Evolutionary conservation across 2,888 invertebrate genomes (phyloP), one percentile per base, ranked within the genome.

Genomic region (Tipula confusa): DNA sequence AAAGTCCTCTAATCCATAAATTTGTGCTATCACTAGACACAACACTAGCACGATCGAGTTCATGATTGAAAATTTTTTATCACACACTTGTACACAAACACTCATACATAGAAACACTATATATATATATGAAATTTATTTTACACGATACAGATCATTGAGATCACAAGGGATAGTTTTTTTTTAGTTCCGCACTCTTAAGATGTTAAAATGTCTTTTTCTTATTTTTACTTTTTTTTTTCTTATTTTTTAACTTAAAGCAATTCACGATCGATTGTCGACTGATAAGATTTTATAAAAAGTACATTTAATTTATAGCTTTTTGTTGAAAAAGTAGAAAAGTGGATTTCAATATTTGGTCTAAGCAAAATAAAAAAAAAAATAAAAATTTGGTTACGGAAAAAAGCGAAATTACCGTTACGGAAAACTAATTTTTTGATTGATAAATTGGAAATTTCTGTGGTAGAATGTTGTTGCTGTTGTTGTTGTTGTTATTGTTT

Each of bases 401-500:
- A 24, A 24, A 64, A 64, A 64, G 64, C 64, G 64, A 64, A 64
- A 64, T 64, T 64, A 64, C 64, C 64, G 64, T 64, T 64, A 64
- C 64, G 64, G 64, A 64, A 64, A 64, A 64, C 64, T 64, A 64
- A 64, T 64, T 64, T 64, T 64, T 64, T 64, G 64, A 64, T 64
- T 64, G 64, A 64, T 64, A 64, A 64, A 64, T 64, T 64, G 64
- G 64, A 64, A 64, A 64, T 64, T 64, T 64, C 13, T 64, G 64
- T 64, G 64, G 64, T 24, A 64, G 64, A 64, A 64, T 64, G 64
- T 64, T 64, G 64, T 24, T 43, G 43, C 15, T 43, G 43, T 11
- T 36, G 36, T 36, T 36, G 36, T 36, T 15, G 64, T 64, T 64
- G 24, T 64, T 64, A 64, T n/a, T n/a, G n/a, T n/a, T n/a, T n/a